phyloP scores from a whole-genome alignment of 2,113 vertebrate genomes.

The Tiliqua scincoides region DNA sequence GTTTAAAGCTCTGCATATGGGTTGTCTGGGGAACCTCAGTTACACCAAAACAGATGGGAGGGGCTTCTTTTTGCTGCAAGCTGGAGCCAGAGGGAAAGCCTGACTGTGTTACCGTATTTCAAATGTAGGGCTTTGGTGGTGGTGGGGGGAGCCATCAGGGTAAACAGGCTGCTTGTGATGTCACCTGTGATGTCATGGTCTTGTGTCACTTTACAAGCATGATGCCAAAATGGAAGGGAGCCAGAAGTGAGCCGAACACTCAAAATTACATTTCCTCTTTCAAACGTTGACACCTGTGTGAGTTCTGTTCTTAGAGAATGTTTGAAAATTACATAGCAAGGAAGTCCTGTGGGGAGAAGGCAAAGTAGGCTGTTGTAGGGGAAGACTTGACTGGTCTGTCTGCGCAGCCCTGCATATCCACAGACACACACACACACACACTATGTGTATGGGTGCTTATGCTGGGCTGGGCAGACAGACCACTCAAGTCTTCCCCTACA shows the following conservation, averaged over 20 bases:
- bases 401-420: not conserved
- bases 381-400: not conserved
- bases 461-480: no score
- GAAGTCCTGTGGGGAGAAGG: not conserved
- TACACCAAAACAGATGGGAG: not conserved
- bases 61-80: not conserved
- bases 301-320: not conserved
- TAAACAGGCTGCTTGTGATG: not conserved
- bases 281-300: not conserved
- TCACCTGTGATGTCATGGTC: not conserved
- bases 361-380: no score
- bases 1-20: not conserved
- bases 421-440: no score
- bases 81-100: not conserved
- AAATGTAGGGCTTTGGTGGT: not conserved
- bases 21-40: not conserved
- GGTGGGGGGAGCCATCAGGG: not conserved
- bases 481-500: no score
- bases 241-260: not conserved
- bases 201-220: not conserved
- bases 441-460: no score
- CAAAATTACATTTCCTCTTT: not conserved
- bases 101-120: not conserved
- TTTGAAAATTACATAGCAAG: no score
- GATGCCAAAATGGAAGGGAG: not conserved